Evolutionary conservation across 2,888 invertebrate genomes (phyloP).

Genomic region (Papilio demoleus): DNA sequence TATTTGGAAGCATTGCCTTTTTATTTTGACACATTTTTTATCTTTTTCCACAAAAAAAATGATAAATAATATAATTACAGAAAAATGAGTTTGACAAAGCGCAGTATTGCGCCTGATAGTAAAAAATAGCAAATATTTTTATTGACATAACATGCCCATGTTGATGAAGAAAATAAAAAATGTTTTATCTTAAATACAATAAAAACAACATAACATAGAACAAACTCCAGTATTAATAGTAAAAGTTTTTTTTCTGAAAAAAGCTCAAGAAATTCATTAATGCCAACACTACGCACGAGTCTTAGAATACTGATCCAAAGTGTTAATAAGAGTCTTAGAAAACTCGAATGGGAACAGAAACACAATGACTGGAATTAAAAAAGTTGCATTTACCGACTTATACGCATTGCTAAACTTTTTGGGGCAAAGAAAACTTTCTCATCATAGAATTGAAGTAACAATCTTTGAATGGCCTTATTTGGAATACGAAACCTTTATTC

Average conservation of each 20-base stretch:
- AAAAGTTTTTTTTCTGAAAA: slow-evolving; percentile 30
- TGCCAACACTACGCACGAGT: not conserved
- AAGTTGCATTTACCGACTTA: slow-evolving; percentile 25
- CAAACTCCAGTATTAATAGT: slow-evolving; percentile 8
- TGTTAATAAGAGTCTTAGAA: slow-evolving; percentile 35
- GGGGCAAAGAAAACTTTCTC: slow-evolving; percentile 3
- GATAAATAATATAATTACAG: too few species aligned
- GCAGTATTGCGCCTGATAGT: not conserved
- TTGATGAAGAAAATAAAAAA: not conserved
- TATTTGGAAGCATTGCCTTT: too few species aligned
- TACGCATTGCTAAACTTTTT: slow-evolving; percentile 16
- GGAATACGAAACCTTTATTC: not conserved
- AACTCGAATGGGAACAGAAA: slow-evolving; percentile 24
- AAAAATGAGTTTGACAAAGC: too few species aligned
- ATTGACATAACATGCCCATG: not conserved
- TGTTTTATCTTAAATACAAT: not conserved
- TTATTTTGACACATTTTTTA: too few species aligned
- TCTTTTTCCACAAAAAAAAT: too few species aligned
- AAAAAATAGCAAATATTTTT: slow-evolving; percentile 9
- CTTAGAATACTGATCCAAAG: slow-evolving; percentile 22
- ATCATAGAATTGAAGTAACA: not conserved
- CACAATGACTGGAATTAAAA: slow-evolving; percentile 36
- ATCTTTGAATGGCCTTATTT: not conserved
- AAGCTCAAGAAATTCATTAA: slow-evolving; percentile 32
- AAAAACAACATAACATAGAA: not conserved